Base-by-base conservation (phyloP, 1,140 invertebrate species). In the Chlorops oryzae region DNA sequence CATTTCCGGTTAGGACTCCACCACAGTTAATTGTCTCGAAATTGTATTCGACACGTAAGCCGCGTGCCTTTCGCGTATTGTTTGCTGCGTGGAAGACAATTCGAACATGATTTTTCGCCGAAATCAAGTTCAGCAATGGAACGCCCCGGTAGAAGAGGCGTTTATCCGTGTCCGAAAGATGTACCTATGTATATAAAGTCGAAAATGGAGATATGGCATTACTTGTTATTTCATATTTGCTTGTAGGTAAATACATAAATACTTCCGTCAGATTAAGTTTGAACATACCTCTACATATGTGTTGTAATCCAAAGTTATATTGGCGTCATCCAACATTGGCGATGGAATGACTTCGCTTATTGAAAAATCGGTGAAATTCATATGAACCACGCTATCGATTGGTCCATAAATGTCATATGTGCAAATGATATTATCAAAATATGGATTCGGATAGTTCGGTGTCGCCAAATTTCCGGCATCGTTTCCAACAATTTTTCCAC, bases 361-460 rank as follows among this genome's bases (percentile, higher is more conserved):
- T 17, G 87, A 81, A 63, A 93, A 80, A 62, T 84, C 81, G 18
- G 78, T 65, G 61, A 92, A 82, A 5, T 74, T 76, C 1, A 92
- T 59, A 9, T 72, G 59, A 37, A 91, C 84, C 2, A 77, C 72
- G 64, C 78, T 81, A 2, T 80, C 77, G 0, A 73, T 56, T 1
- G 78, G 79, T 22, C 83, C 81, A 6, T 66, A 65, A 38, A 97
- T 87, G n/a, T 81, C 69, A 73, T 90, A 96, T 9, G 77, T 75
- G 61, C 93, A 97, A 21, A 78, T 72, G 48, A 78, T 74, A 38
- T 82, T 77, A 25, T 72, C 72, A 0, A 83, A 81, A 72, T 91
- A 92, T 38, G 65, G 66, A 7, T 80, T 76, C 0, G 92, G 92
- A 75, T 90, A 92, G 41, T 82, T 83, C 1, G 90, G 90, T 3